Evolutionary conservation across 2,797 vertebrate genomes (phyloP).

Genomic region (Cyclopterus lumpus): DNA sequence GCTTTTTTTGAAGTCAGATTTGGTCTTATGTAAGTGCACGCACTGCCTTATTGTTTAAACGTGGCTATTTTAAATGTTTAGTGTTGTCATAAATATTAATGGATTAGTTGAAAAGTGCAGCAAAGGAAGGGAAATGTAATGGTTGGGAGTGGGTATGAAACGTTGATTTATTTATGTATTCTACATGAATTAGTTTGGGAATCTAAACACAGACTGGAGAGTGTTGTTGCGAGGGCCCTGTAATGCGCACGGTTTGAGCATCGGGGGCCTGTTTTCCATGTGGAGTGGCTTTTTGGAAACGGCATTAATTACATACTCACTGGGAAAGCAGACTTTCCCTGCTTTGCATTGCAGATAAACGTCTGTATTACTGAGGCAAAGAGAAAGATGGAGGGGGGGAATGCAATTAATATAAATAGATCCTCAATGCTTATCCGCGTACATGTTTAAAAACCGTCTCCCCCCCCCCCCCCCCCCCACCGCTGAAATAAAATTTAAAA

Average conservation of each 20-base stretch:
- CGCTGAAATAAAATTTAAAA: conserved; percentile 25
- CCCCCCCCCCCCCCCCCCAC: no score
- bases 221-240: conserved; percentile 77
- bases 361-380: conserved; percentile 69
- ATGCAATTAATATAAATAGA: conserved; percentile 84
- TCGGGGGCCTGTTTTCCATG: conserved; percentile 82
- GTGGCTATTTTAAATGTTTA: conserved; percentile 84
- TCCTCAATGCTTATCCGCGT: conserved; percentile 66
- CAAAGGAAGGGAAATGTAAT: conserved; percentile 81
- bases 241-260: conserved; percentile 81
- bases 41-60: conserved; percentile 83
- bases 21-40: conserved; percentile 75
- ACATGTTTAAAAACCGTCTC: conserved; percentile 64
- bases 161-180: conserved; percentile 89
- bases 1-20: conserved; percentile 73
- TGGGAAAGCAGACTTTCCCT: conserved; percentile 79
- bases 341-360: conserved; percentile 88
- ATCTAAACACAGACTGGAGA: conserved; percentile 85
- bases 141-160: conserved; percentile 84
- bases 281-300: conserved; percentile 88
- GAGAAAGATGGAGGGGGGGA: conserved; percentile 17
- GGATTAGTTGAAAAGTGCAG: conserved; percentile 83
- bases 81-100: conserved; percentile 89
- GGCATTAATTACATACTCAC: conserved; percentile 88
- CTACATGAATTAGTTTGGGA: conserved; percentile 87